phyloP scores from a whole-genome alignment of 2,113 vertebrate species.

The Eptatretus burgeri region DNA sequence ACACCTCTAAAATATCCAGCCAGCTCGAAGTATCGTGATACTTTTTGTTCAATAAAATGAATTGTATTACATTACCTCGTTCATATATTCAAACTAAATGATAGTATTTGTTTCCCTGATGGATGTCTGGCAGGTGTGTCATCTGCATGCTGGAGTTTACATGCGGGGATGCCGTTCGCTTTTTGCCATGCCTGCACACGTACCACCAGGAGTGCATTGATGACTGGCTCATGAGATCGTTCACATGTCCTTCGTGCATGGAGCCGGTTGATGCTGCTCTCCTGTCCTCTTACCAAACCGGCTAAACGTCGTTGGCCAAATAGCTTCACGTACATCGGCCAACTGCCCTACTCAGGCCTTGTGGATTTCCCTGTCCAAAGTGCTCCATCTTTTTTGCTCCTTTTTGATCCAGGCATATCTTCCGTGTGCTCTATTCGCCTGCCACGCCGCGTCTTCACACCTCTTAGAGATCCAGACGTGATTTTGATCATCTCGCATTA shows the following conservation, averaged over 20 bases:
- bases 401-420: no score
- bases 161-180: slow-evolving; percentile 14
- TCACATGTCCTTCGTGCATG: slow-evolving; percentile 17
- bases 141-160: slow-evolving; percentile 18
- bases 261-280: slow-evolving; percentile 16
- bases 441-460: no score
- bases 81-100: neutral
- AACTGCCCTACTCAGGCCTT: no score
- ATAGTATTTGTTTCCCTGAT: neutral
- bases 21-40: neutral
- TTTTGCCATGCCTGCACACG: slow-evolving; percentile 16
- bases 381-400: no score
- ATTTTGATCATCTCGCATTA: no score
- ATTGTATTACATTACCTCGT: neutral
- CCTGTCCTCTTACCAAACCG: slow-evolving; percentile 15
- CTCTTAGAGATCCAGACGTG: no score
- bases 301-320: slow-evolving; percentile 8
- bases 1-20: no score
- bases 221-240: slow-evolving; percentile 16
- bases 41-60: neutral
- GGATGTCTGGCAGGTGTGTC: slow-evolving; percentile 14
- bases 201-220: slow-evolving; percentile 17
- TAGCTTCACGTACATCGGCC: no score
- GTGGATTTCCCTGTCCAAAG: no score
- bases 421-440: no score